A percentile compares a stretch with the other conserved stretches of the same genome.
phyloP scores from a whole-genome alignment of 2,113 vertebrate species.

The Catagonus wagneri region DNA sequence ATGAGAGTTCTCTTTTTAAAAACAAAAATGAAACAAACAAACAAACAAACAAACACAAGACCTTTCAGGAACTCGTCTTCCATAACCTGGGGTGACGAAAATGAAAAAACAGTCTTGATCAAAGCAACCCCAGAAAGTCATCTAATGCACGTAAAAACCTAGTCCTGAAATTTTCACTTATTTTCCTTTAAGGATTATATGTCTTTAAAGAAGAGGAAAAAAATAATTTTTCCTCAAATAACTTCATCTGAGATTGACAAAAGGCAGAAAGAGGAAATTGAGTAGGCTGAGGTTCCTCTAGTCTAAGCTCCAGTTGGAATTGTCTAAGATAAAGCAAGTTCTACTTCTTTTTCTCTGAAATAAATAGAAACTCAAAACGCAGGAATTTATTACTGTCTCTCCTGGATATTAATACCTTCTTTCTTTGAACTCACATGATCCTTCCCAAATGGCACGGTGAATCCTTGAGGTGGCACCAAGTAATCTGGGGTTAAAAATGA shows the following conservation, averaged over 20 bases:
- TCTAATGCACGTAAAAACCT: neutral
- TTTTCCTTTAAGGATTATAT: neutral
- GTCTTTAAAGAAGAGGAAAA: constrained; percentile 1
- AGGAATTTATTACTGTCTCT: constrained; percentile 1
- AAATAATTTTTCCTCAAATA: neutral
- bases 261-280: neutral
- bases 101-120: neutral
- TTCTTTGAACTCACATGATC: constrained; percentile 2
- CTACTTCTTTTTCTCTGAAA: constrained; percentile 43
- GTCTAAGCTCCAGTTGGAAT: neutral
- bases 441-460: neutral
- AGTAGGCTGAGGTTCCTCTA: neutral
- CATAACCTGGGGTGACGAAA: neutral
- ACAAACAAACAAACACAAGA: neutral
- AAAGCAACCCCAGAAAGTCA: neutral
- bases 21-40: constrained; percentile 17
- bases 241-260: constrained; percentile 30
- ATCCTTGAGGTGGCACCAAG: constrained; percentile 10
- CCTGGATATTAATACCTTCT: neutral
- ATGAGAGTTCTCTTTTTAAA: neutral
- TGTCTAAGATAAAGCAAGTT: neutral
- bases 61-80: neutral
- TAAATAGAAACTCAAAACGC: neutral
- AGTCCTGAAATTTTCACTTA: neutral
- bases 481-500: constrained; percentile 29